Evolutionary conservation across 2,888 invertebrate species (phyloP).

Genomic region (Pachliopta kotzebuea): DNA sequence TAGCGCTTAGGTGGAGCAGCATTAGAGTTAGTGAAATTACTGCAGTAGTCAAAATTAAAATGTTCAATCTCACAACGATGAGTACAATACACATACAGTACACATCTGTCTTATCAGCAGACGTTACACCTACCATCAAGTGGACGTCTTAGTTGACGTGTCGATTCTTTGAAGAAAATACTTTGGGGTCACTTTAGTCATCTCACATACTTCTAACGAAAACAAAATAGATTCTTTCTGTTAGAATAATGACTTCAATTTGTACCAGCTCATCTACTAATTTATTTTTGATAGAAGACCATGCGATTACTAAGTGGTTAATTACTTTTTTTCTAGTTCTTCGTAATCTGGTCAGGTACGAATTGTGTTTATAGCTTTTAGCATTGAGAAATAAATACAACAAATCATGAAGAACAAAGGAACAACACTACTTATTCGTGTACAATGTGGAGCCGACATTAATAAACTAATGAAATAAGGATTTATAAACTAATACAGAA

Average conservation of each 20-base stretch:
- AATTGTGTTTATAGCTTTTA: constrained; percentile 3
- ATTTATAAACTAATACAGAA: too few species aligned
- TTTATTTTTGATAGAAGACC: not conserved
- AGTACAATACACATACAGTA: too few species aligned
- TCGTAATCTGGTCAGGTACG: constrained; percentile 23
- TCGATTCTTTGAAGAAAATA: too few species aligned
- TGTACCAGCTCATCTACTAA: not conserved
- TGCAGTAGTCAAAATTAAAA: too few species aligned
- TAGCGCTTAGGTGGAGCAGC: too few species aligned
- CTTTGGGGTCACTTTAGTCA: too few species aligned
- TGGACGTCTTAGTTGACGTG: too few species aligned
- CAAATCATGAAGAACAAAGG: constrained; percentile 7
- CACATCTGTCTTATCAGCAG: too few species aligned
- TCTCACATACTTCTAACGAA: not conserved
- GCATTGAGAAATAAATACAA: not conserved
- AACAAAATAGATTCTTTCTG: not conserved
- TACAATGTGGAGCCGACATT: not conserved
- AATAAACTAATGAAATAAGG: too few species aligned
- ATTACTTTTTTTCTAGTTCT: constrained; percentile 17
- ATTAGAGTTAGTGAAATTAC: too few species aligned
- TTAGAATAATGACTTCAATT: not conserved
- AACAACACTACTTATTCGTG: not conserved
- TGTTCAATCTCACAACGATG: too few species aligned
- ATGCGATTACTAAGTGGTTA: constrained; percentile 6
- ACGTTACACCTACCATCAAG: too few species aligned